phyloP scores from a whole-genome alignment of 2,888 invertebrate genomes.

The Cactoblastis cactorum region DNA sequence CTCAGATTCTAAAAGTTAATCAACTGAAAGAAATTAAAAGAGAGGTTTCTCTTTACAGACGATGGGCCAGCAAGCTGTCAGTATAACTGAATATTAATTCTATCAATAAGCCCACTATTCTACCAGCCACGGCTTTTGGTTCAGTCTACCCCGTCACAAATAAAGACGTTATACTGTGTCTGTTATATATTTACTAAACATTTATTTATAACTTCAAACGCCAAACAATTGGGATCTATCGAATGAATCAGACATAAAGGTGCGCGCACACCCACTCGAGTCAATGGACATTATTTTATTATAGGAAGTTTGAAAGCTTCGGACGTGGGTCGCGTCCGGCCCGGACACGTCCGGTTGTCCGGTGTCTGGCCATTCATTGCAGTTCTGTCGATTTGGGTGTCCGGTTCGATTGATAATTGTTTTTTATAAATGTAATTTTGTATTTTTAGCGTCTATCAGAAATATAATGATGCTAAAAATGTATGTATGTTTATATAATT shows the following conservation, averaged over 20 bases:
- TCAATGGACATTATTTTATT: constrained; percentile 35
- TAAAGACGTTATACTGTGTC: too few relatives aligned
- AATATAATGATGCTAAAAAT: too few relatives aligned
- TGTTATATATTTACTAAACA: too few relatives aligned
- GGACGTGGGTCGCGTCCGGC: constrained; percentile 59
- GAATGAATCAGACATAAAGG: constrained; percentile 43
- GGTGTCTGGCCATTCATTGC: constrained; percentile 53
- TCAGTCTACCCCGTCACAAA: too few relatives aligned
- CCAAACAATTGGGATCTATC: constrained; percentile 23
- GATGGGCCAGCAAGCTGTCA: too few relatives aligned
- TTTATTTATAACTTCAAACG: background rate
- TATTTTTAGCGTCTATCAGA: too few relatives aligned
- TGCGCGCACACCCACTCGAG: constrained; percentile 31
- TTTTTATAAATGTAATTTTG: background rate
- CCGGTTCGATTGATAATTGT: constrained; percentile 32
- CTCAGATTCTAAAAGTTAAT: too few relatives aligned
- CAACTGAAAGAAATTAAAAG: too few relatives aligned
- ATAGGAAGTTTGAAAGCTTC: constrained; percentile 37
- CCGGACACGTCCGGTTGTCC: constrained; percentile 50
- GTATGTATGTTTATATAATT: background rate
- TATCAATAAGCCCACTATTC: too few relatives aligned
- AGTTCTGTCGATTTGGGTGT: constrained; percentile 43
- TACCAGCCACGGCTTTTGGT: too few relatives aligned
- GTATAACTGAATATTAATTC: too few relatives aligned
- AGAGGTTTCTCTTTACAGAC: too few relatives aligned